Evolutionary conservation across 2,113 vertebrate species (phyloP), one percentile per base, ranked within the genome.

Genomic region (Odobenus rosmarus): DNA sequence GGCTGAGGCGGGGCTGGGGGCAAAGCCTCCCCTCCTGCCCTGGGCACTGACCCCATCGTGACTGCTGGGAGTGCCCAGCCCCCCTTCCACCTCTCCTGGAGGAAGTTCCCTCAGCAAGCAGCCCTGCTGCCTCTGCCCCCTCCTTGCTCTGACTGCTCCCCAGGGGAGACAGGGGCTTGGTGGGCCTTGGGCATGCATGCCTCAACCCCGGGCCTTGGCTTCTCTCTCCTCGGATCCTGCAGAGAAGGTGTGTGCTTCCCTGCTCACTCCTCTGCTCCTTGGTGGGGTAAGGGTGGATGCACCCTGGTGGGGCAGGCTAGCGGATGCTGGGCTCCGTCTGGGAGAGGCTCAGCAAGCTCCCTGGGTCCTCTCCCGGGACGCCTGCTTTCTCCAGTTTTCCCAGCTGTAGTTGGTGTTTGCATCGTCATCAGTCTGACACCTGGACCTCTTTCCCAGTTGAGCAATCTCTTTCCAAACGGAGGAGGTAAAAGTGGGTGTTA

Each of bases 341-440:
- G 33, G 59, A 67, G 28, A 42, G 77, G 18, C n/a, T 42, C 10
- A 23, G 5, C 1, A 7, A 16, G 28, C 28, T 13, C 79, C 36
- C 7, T 12, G n/a, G 4, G 15, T 14, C 26, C n/a, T 31, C 36
- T 24, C 46, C 1, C 0, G 51, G 1, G 7, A 46, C 2, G 6
- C 7, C 5, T 16, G 16, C 31, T 53, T 36, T 6, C 31, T 15
- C 23, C 1, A 0, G 9, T 4, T 1, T 16, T 53, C 53, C 21
- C 36, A 31, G 23, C 28, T 0, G 1, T 4, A 1, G 5, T 4
- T 19, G 39, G 42, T 33, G 4, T 59, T 53, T 6, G 33, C 12
- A 14, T 49, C 24, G 2, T 53, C 62, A 67, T 53, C 57, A 55
- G 46, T 16, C 64, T 24, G 16, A 64, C 5, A 4, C 11, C 5